Percentiles rank a stretch among this genome's conserved stretches.
Conservation (phyloP, 2,113 vertebrate species). For the Drymodes brunneopygia region DNA sequence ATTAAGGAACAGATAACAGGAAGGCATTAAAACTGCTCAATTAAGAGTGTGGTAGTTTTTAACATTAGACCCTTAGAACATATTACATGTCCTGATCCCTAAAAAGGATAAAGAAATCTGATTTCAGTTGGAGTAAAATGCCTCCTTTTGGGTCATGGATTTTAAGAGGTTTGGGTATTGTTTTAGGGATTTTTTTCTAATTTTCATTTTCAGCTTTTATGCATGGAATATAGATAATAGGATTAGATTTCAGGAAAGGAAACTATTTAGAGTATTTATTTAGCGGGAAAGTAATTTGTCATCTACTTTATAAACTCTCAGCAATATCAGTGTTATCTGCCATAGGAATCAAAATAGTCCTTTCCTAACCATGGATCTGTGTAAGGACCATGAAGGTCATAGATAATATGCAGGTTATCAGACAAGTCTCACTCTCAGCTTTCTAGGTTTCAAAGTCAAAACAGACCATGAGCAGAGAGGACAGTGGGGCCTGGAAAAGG, state of each 20-base stretch:
- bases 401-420: neutral
- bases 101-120: neutral
- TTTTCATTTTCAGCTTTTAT: neutral
- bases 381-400: neutral
- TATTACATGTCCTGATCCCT: neutral
- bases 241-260: neutral
- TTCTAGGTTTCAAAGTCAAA: neutral
- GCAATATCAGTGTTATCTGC: neutral
- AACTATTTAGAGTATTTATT: neutral
- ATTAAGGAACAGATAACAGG: neutral
- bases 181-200: neutral
- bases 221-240: neutral
- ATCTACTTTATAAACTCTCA: neutral
- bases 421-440: neutral
- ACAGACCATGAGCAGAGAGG: neutral
- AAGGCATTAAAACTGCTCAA: slow-evolving; percentile 26
- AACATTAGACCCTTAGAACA: neutral
- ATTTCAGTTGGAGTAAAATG: neutral
- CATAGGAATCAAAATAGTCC: neutral
- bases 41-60: slow-evolving; percentile 38
- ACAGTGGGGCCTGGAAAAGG: neutral
- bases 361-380: neutral
- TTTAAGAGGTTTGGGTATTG: neutral
- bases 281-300: neutral
- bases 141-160: neutral